Conservation (phyloP, 2,888 invertebrate species). For the Tortricodes alternella region DNA sequence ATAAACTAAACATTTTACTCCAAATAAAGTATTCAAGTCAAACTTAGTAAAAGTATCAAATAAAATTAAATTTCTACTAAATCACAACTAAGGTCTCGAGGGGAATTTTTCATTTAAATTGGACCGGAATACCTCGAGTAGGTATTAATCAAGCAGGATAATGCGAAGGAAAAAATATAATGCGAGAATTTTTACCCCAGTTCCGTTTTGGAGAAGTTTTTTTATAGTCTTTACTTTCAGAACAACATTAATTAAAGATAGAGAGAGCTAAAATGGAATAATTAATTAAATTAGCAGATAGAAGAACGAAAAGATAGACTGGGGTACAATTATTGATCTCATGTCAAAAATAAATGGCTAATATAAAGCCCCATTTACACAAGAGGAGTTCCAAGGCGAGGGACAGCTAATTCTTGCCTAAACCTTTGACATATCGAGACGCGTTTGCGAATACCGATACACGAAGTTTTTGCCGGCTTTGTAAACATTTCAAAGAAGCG, state of each 20-base stretch:
- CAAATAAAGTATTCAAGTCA: neutral
- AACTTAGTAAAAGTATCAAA: neutral
- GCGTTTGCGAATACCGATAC: too few relatives aligned
- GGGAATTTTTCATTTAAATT: slow-evolving; percentile 77
- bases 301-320: neutral
- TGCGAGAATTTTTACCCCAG: slow-evolving; percentile 34
- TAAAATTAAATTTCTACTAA: slow-evolving; percentile 34
- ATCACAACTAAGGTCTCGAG: slow-evolving; percentile 58
- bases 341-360: too few relatives aligned
- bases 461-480: too few relatives aligned
- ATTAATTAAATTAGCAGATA: neutral
- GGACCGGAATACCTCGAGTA: slow-evolving; percentile 56
- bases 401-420: too few relatives aligned
- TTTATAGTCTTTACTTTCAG: neutral
- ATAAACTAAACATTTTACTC: neutral
- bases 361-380: too few relatives aligned
- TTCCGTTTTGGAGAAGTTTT: slow-evolving; percentile 9
- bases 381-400: too few relatives aligned
- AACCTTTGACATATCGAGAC: too few relatives aligned
- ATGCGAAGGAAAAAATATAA: slow-evolving; percentile 48
- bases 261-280: too few relatives aligned
- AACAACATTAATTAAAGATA: neutral
- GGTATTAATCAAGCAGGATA: slow-evolving; percentile 64
- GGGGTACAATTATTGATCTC: too few relatives aligned
- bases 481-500: too few relatives aligned